A percentile compares a stretch with the other conserved stretches of the same genome.
Evolutionary conservation across 2,113 vertebrate species (phyloP).

Genomic region (Dromas ardeola): DNA sequence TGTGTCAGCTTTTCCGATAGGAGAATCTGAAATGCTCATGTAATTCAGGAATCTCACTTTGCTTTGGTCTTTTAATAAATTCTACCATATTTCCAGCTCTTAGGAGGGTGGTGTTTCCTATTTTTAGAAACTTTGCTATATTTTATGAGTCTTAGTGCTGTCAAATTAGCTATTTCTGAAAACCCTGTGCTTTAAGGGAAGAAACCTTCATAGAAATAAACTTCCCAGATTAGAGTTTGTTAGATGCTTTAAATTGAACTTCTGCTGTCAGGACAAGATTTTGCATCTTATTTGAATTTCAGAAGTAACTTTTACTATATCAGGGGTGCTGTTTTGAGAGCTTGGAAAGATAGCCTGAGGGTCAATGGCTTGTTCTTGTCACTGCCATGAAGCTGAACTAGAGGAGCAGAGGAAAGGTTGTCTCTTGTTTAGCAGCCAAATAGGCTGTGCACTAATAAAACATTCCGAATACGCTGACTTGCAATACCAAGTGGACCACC

Average conservation of each 20-base stretch:
- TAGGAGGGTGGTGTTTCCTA: background rate
- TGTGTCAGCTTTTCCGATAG: background rate
- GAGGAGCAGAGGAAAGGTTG: background rate
- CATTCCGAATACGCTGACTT: background rate
- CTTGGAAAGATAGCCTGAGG: background rate
- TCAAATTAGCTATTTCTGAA: background rate
- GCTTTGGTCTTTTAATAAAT: background rate
- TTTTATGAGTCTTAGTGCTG: background rate
- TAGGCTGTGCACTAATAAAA: background rate
- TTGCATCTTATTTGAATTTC: background rate
- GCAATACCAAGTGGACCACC: background rate
- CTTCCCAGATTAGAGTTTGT: background rate
- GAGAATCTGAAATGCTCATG: background rate
- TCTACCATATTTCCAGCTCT: background rate
- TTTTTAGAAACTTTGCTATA: background rate
- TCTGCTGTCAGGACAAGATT: background rate
- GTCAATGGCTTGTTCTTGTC: background rate
- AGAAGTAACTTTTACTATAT: background rate
- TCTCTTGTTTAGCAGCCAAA: background rate
- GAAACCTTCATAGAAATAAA: background rate
- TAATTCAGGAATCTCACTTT: background rate
- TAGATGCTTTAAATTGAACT: background rate
- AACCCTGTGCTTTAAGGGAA: background rate
- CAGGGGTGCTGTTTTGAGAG: background rate
- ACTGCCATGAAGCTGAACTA: background rate